Evolutionary conservation across 2,888 invertebrate genomes (phyloP).

Genomic region (Temnothorax ravouxi): DNA sequence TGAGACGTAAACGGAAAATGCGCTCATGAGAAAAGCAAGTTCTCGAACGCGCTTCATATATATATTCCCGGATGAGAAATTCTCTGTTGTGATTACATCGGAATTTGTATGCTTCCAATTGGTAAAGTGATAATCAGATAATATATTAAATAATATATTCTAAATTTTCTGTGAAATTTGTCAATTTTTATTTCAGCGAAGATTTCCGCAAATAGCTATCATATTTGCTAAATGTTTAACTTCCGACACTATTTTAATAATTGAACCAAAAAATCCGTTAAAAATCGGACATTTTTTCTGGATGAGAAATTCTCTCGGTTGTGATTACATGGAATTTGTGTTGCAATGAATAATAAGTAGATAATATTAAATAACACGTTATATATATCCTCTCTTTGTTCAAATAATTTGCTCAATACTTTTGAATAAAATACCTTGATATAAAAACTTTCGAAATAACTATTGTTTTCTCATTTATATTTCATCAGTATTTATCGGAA

Average conservation of each 20-base stretch:
- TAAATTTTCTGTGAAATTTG: neutral
- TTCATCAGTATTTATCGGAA: neutral
- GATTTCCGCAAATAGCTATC: neutral
- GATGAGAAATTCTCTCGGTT: neutral
- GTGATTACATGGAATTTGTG: neutral
- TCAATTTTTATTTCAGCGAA: neutral
- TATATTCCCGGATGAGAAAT: neutral
- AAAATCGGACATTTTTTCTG: neutral
- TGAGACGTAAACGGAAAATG: slow-evolving; percentile 35
- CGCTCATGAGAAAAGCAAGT: slow-evolving; percentile 35
- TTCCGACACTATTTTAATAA: neutral
- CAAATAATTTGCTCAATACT: neutral
- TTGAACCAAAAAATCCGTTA: too few relatives aligned
- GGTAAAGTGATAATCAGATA: neutral
- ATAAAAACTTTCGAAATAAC: neutral
- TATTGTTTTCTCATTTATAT: neutral
- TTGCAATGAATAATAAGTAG: neutral
- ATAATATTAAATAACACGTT: neutral
- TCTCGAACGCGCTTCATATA: neutral
- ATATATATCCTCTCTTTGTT: neutral
- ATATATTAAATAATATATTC: too few relatives aligned
- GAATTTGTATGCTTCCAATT: neutral
- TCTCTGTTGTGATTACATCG: neutral
- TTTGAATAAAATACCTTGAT: slow-evolving; percentile 6
- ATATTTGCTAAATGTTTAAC: neutral